phyloP scores from a whole-genome alignment of 2,113 vertebrate genomes.

The Brachyistius frenatus region DNA sequence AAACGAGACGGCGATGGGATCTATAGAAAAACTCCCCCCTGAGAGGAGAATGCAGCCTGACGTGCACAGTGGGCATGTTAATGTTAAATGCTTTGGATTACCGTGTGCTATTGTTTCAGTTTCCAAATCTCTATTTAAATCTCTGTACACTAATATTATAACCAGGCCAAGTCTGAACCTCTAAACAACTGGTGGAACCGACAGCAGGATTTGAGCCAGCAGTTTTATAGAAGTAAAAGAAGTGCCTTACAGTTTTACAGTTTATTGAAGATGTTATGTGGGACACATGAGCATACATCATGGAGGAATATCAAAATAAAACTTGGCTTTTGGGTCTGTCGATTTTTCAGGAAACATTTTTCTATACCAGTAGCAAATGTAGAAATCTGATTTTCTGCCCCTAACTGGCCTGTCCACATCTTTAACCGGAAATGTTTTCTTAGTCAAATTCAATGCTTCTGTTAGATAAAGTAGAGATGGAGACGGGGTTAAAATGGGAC shows the following conservation, averaged over 20 bases:
- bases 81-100: constrained; percentile 19
- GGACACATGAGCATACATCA: not conserved
- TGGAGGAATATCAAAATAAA: constrained; percentile 9
- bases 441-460: not conserved
- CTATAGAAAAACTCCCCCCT: constrained; percentile 29
- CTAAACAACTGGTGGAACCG: not conserved
- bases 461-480: too few relatives aligned
- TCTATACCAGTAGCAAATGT: not conserved
- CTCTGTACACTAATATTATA: not conserved
- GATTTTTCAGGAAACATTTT: constrained; percentile 17
- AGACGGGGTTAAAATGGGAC: too few relatives aligned
- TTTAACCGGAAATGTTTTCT: constrained; percentile 26
- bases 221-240: constrained; percentile 8
- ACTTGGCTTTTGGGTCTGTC: not conserved
- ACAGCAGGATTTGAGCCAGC: not conserved
- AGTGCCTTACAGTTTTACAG: not conserved
- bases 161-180: not conserved
- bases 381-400: not conserved
- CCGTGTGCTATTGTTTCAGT: constrained; percentile 27
- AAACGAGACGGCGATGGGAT: constrained; percentile 34
- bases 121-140: not conserved
- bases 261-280: constrained; percentile 2
- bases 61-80: constrained; percentile 15
- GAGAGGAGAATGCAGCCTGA: constrained; percentile 27
- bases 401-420: not conserved